Evolutionary conservation across 2,888 invertebrate species (phyloP), one percentile per base, ranked within the genome.

Genomic region (Ditula angustiorana): DNA sequence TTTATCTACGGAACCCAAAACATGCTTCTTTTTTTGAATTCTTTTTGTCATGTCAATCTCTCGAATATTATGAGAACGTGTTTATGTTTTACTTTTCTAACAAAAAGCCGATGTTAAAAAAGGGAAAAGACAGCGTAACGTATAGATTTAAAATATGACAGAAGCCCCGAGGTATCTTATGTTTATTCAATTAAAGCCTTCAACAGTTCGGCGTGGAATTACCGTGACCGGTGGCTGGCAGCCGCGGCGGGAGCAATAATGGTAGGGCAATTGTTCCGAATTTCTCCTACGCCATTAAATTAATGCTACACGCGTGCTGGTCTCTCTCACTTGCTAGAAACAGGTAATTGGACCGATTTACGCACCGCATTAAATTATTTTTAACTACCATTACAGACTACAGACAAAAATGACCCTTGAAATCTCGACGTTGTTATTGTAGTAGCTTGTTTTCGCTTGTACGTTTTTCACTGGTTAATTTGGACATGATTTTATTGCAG

Each of bases 291-390:
- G 77, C 81, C 74, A 85, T 86, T 83, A 86, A 87, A 86, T 85
- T 85, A 84, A 88, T 87, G 82, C 79, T 62, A 63, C 75, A 74
- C 83, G 77, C 86, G 86, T 83, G 81, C 79, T 71, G 71, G 71
- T 74, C 70, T 71, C 70, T 65, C 41, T 16, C 58, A 59, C 61
- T 66, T 69, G 69, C 68, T 68, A 66, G 67, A 75, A 77, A 78
- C 76, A 68, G 75, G 80, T 86, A 88, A 90, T 90, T 89, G 84
- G 77, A 81, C 82, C 82, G 81, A 87, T 86, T 86, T 83, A 78
- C 81, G 68, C 76, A 80, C 77, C 76, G 76, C 78, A 79, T 84
- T 78, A 81, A 77, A 76, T 76, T 80, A 75, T 80, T 78, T 77
- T 77, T 81, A 80, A 82, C 80, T 78, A 74, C 73, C 74, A 72